Evolutionary conservation across 1,140 invertebrate species (phyloP).

Genomic region (Papilio aristodemus): DNA sequence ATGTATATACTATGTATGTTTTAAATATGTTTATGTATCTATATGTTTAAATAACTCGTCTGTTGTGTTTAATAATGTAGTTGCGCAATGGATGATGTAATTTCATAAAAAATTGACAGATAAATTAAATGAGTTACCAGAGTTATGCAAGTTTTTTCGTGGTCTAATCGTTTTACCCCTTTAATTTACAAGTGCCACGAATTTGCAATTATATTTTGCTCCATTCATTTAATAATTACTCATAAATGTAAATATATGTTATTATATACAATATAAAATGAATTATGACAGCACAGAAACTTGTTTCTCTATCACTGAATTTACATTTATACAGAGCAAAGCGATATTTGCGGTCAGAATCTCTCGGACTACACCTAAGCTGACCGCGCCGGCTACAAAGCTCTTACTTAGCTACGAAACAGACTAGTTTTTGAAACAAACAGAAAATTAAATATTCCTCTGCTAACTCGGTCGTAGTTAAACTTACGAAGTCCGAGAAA

Average conservation of each 20-base stretch:
- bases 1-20: no score
- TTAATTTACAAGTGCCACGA: no score
- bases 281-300: conserved; percentile 3
- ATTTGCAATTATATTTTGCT: no score
- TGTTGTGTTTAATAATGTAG: no score
- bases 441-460: conserved; percentile 27
- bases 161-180: no score
- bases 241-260: background rate
- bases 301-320: conserved; percentile 17
- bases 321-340: conserved; percentile 21
- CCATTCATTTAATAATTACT: background rate
- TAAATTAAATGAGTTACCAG: no score
- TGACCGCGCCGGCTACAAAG: conserved; percentile 9
- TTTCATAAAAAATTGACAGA: no score
- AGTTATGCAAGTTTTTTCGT: no score
- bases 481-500: conserved; percentile 22
- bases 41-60: no score
- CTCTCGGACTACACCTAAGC: conserved; percentile 11
- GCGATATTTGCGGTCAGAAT: conserved; percentile 25
- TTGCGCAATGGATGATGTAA: no score
- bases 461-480: conserved; percentile 8
- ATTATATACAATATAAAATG: conserved; percentile 14
- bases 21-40: no score
- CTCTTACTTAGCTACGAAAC: conserved; percentile 10
- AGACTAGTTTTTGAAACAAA: conserved; percentile 18